Percentiles rank a stretch among this genome's conserved stretches.
Conservation (phyloP, 2,888 invertebrate species). For the Drosophila borealis region DNA sequence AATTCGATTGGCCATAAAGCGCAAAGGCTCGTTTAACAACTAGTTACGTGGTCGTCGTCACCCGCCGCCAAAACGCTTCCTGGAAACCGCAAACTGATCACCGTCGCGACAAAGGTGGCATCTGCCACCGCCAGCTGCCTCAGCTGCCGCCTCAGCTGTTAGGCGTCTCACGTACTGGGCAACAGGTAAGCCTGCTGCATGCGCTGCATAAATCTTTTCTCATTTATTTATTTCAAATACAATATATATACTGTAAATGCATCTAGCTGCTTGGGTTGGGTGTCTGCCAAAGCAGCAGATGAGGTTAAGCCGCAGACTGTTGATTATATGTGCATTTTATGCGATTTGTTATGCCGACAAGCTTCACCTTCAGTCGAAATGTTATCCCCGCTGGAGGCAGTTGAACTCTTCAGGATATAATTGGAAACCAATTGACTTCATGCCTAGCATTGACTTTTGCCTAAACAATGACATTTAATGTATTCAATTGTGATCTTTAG, state of each 20-base stretch:
- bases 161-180: slow-evolving; percentile 50
- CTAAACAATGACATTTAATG: slow-evolving; percentile 24
- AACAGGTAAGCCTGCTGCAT: slow-evolving; percentile 56
- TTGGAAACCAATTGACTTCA: slow-evolving; percentile 52
- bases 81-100: slow-evolving; percentile 64
- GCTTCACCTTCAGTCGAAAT: slow-evolving; percentile 33
- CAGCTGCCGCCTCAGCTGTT: slow-evolving; percentile 9
- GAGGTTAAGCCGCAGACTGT: slow-evolving; percentile 19
- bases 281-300: slow-evolving; percentile 1
- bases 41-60: slow-evolving; percentile 71
- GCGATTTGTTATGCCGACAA: slow-evolving; percentile 63
- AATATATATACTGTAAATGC: slow-evolving; percentile 33
- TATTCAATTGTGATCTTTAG: slow-evolving; percentile 11
- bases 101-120: slow-evolving; percentile 69
- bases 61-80: slow-evolving; percentile 68
- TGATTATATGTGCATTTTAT: slow-evolving; percentile 66
- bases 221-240: slow-evolving; percentile 69
- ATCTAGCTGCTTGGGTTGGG: slow-evolving; percentile 35
- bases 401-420: slow-evolving; percentile 42
- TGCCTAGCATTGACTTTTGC: slow-evolving; percentile 36
- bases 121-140: slow-evolving; percentile 43
- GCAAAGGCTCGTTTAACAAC: slow-evolving; percentile 78
- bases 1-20: slow-evolving; percentile 72
- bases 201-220: slow-evolving; percentile 74
- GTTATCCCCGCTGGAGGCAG: slow-evolving; percentile 5